phyloP scores from a whole-genome alignment of 2,888 invertebrate species.

The Vandiemenella viatica region DNA sequence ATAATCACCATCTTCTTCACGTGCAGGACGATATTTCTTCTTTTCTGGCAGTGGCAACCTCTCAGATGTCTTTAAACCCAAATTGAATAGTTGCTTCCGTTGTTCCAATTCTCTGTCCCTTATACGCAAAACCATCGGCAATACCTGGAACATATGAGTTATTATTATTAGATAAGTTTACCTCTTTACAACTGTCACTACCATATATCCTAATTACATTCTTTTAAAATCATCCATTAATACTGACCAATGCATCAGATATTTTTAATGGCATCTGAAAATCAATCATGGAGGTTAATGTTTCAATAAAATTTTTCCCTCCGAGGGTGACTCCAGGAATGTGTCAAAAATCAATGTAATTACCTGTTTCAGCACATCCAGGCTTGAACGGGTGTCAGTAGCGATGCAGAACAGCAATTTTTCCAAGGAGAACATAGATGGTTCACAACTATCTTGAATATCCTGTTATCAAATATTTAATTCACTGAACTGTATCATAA shows the following conservation, averaged over 20 bases:
- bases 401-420: constrained; percentile 61
- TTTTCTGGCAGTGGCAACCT: constrained; percentile 42
- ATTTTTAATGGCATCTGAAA: too few species aligned
- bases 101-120: constrained; percentile 47
- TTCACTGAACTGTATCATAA: too few species aligned
- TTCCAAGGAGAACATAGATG: constrained; percentile 79
- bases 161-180: background rate
- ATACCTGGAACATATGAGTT: constrained; percentile 29
- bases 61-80: constrained; percentile 48
- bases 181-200: background rate
- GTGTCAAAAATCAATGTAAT: too few species aligned
- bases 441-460: constrained; percentile 69
- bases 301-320: too few species aligned
- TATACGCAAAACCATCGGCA: constrained; percentile 44
- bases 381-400: constrained; percentile 45
- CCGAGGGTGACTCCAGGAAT: background rate
- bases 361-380: constrained; percentile 46
- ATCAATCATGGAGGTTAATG: too few species aligned
- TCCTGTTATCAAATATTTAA: too few species aligned
- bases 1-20: constrained; percentile 48
- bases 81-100: constrained; percentile 39
- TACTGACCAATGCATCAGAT: too few species aligned
- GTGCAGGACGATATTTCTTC: constrained; percentile 23
- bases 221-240: background rate
- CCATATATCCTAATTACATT: background rate